Conservation (phyloP, 2,113 vertebrate species). For the Trachemys scripta region DNA sequence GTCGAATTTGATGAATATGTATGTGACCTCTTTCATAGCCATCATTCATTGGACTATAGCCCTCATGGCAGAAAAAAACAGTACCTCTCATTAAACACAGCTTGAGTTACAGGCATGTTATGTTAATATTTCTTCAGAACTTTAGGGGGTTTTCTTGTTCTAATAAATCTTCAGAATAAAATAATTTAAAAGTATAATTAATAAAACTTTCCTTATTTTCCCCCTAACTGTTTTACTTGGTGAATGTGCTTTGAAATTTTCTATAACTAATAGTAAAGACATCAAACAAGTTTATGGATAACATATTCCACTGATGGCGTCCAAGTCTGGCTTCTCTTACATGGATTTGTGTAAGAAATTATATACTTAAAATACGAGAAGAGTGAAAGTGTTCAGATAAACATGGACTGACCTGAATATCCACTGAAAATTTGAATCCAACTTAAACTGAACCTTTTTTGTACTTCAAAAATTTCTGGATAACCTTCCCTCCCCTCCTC, state of each 20-base stretch:
- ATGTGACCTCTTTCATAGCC: slow-evolving; percentile 98
- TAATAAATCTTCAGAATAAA: slow-evolving; percentile 84
- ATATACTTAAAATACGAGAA: neutral
- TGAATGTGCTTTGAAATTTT: slow-evolving; percentile 8
- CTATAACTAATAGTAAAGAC: neutral
- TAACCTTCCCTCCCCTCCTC: neutral
- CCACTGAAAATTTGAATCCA: neutral
- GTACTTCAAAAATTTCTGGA: neutral
- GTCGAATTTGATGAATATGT: slow-evolving; percentile 99
- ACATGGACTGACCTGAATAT: neutral
- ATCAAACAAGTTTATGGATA: neutral
- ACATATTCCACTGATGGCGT: neutral
- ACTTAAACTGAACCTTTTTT: rapidly evolving
- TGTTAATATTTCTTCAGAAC: slow-evolving; percentile 88
- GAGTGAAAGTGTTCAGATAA: neutral
- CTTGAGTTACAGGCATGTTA: slow-evolving; percentile 90
- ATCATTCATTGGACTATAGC: slow-evolving; percentile 86
- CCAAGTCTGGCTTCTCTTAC: neutral
- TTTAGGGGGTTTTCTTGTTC: slow-evolving; percentile 85
- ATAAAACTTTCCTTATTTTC: slow-evolving; percentile 37
- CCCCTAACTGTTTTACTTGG: slow-evolving; percentile 52
- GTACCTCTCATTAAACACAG: slow-evolving; percentile 95
- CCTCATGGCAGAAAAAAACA: slow-evolving; percentile 89
- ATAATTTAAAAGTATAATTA: slow-evolving; percentile 86
- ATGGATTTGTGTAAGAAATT: neutral